Percentiles rank a stretch among this genome's conserved stretches.
phyloP scores from a whole-genome alignment of 2,888 invertebrate genomes.

The Ophioninae sp. region DNA sequence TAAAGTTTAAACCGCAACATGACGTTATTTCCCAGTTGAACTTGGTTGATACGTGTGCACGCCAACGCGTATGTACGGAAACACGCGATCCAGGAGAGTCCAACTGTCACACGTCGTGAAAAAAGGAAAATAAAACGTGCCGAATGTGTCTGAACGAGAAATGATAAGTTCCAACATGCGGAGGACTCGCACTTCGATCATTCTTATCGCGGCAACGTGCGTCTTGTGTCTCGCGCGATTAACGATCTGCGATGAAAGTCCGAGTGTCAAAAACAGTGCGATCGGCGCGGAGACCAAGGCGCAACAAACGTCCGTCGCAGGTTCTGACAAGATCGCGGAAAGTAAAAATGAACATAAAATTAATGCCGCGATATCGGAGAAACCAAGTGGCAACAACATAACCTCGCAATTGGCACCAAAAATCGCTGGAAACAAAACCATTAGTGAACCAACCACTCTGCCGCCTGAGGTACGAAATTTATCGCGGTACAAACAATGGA shows the following conservation, averaged over 20 bases:
- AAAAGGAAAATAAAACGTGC: conserved; percentile 24
- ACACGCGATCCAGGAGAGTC: background rate
- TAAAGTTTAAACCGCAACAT: conserved; percentile 30
- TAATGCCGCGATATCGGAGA: background rate
- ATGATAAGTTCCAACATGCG: conserved; percentile 56
- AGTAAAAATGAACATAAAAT: conserved; percentile 19
- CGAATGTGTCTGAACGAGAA: conserved; percentile 44
- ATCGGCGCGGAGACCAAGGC: background rate
- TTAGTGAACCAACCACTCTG: background rate
- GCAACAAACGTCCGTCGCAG: conserved; percentile 1
- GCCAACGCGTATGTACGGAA: background rate
- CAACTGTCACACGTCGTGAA: conserved; percentile 13
- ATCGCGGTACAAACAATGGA: background rate
- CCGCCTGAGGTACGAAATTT: conserved; percentile 40
- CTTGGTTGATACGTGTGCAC: conserved; percentile 22
- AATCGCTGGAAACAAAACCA: conserved; percentile 18
- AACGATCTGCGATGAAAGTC: conserved; percentile 48
- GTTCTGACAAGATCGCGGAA: background rate
- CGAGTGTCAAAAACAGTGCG: conserved; percentile 10
- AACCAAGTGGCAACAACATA: conserved; percentile 40
- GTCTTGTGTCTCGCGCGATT: conserved; percentile 37
- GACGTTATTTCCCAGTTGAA: conserved; percentile 38
- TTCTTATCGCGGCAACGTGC: conserved; percentile 52
- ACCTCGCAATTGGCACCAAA: conserved; percentile 42
- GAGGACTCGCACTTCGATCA: conserved; percentile 43